Evolutionary conservation across 2,888 invertebrate species (phyloP), one percentile per base, ranked within the genome.

Genomic region (Andrena camellia): DNA sequence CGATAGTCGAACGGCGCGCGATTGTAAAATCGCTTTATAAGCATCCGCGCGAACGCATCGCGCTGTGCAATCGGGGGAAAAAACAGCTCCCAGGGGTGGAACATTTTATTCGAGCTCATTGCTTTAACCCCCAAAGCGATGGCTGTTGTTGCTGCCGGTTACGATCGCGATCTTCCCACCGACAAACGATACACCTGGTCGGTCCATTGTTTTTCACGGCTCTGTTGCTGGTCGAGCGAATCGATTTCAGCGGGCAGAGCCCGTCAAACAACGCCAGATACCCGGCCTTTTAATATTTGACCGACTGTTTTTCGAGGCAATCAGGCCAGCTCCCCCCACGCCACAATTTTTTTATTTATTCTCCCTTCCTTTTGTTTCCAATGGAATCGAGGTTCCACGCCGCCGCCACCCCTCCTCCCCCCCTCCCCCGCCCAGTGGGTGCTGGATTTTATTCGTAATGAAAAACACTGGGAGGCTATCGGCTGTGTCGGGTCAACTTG

Each of bases 21-120:
- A 59, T 75, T 59, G 75, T 59, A 60, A 74, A 75, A 60, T 75
- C 50, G 75, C 75, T 75, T 75, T 67, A 68, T 60, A 60, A 29
- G 48, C 57, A 57, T 26, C 57, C 23, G 57, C 66, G 74, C 74
- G 57, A 66, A 66, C 48, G 74, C 75, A 75, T 50, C 60, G 60
- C 60, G 31, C 23, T 67, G 50, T 67, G 42, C 35, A 66, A 62
- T 50, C 62, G 31, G 7, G 31, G 7, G 62, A 48, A 71, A 71
- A 71, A 71, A 63, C 29, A 13, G 50, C 52, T 63, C 64, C 73
- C 64, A 42, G 42, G 64, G 35, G 54, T 35, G 23, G 64, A 66
- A 54, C 54, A 66, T 57, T 73, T 73, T 73, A 66, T 66, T n/a
- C 64, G 57, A 72, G 33, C 54, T 29, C 54, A 33, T 54, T 54